phyloP scores from a whole-genome alignment of 2,113 vertebrate species.

The Leucopsar rothschildi region DNA sequence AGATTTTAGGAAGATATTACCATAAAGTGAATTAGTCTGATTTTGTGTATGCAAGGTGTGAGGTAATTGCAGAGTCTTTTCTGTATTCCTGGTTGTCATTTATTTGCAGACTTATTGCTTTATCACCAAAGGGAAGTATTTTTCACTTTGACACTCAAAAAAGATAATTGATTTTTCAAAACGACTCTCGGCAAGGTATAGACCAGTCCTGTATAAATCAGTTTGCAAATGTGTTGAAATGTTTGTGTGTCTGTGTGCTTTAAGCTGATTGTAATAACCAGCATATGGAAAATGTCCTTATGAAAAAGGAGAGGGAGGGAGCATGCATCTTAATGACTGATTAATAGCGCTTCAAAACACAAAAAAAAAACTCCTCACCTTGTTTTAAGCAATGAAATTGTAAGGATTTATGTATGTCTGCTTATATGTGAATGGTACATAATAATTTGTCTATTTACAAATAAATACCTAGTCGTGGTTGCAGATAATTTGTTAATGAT shows the following conservation, averaged over 20 bases:
- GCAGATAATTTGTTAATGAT: neutral
- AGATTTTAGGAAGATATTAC: neutral
- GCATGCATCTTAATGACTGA: neutral
- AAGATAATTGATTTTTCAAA: neutral
- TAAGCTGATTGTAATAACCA: neutral
- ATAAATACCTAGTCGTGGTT: neutral
- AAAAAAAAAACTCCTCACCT: neutral
- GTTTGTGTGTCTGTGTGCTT: neutral
- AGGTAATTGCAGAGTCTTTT: neutral
- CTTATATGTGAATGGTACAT: neutral
- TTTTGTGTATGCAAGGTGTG: neutral
- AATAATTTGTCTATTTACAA: neutral
- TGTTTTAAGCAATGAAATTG: neutral
- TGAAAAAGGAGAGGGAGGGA: neutral
- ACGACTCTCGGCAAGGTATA: rapidly evolving
- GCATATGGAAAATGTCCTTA: neutral
- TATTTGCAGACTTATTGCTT: neutral
- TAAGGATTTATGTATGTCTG: neutral
- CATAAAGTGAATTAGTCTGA: neutral
- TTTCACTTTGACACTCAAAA: neutral
- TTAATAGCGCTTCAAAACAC: neutral
- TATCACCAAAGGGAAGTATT: neutral
- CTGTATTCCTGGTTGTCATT: neutral
- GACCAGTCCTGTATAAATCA: neutral
- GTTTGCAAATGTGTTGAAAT: neutral